Base-by-base conservation (phyloP, 2,797 vertebrate species). In the Parambassis ranga region DNA sequence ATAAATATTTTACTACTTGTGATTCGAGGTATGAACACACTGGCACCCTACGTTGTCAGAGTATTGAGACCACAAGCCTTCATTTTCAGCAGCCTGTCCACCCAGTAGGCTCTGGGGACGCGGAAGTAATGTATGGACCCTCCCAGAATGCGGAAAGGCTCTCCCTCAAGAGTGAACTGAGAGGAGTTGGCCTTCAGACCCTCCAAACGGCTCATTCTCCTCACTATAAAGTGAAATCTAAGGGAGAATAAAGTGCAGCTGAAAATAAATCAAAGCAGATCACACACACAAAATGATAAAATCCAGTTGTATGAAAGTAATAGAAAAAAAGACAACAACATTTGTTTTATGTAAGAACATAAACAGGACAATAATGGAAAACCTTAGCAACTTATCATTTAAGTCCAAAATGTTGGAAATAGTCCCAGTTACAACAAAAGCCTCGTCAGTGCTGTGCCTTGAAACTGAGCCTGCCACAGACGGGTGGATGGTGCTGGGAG, bases 41-140 rank as follows among this genome's bases (percentile, higher is more conserved):
- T 15, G 37, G 24, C 37, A 60, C 44, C 95, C 72, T 82, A 98
- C 96, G 93, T 98, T 0, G 94, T 95, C 68, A 97, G 90, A 1
- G 95, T 97, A 81, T 98, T 98, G 47, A 97, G 83, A 49, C 96
- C 96, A 48, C 95, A 95, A 0, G 96, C 95, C 78, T 89, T 96
- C 90, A 97, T 92, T 85, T 98, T 98, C 23, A 92, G 74, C 89
- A 98, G 83, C 0, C 96, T 91, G 66, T 98, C 94, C 20, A 81
- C 84, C 96, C 96, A 97, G 78, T 94, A 93, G 1, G 81, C 90
- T 53, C 86, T 88, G 42, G 95, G 96, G 33, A 97, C 76, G 15
- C 81, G 65, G 51, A 86, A 86, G 27, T 86, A 84, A 86, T 97
- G 96, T 72, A 96, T 75, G 0, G 96, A 98, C 1, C 96, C 96